Base-by-base conservation (phyloP, 2,888 invertebrate genomes). In the Hermodice carunculata region DNA sequence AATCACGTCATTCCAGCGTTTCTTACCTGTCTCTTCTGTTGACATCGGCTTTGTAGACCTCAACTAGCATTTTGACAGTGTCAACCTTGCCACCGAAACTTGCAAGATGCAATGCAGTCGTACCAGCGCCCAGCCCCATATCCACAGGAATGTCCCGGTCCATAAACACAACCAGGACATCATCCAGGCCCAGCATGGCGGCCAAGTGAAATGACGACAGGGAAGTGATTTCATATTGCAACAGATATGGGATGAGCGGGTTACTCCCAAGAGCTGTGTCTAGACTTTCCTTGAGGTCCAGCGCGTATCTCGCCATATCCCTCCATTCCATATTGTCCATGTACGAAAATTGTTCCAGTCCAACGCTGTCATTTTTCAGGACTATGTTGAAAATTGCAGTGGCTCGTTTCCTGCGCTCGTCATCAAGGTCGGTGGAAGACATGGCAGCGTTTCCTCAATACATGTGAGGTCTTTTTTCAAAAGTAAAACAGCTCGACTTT, bases 61-160 rank as follows among this genome's bases (percentile, higher is more conserved):
- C 65, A 8, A 68, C 19, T 24, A 73, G 54, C 31, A 73, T 22
- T 0, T 54, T 31, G 22, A 72, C 63, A 14, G 64, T 68, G 40
- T 61, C 58, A 1, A 48, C 8, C 28, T 59, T 57, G 8, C 71
- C 73, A 42, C 68, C 66, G 42, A 73, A 71, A 53, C 64, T 54
- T 19, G 73, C 73, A 34, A 73, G 44, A 40, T 73, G 73, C 8
- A 71, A 62, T 2, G 70, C 64, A 3, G 70, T 68, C 19, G 64
- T 70, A 1, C 73, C 71, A 1, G 66, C 48, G 3, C 40, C 19
- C 19, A 67, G 60, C 5, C 44, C 24, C 24, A 59, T 44, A 32
- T 73, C 70, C 6, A 66, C 67, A n/a, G 73, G 65, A 5, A 72
- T 49, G 40, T 57, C 58, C 11, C 54, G 48, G 26, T 61, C 54